Base-by-base conservation (phyloP, 2,113 vertebrate genomes). In the Asarcornis scutulata region DNA sequence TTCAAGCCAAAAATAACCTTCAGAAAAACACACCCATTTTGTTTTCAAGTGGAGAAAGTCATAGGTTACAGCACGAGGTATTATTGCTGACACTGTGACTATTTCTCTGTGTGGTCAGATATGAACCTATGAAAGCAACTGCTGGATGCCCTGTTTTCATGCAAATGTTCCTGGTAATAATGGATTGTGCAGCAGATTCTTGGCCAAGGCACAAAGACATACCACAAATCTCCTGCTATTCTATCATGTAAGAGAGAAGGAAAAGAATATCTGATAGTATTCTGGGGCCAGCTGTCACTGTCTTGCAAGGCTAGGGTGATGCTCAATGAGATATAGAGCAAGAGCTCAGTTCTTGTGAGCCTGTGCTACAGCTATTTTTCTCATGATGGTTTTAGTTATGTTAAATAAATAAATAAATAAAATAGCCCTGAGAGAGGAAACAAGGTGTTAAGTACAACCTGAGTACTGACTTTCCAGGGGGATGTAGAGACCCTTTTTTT, bases 271-370 rank as follows among this genome's bases (percentile, higher is more conserved):
- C 67, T 0, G 0, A 8, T 32, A 17, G 16, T 17, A 72, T 80
- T 86, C n/a, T 52, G 56, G 64, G 60, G 26, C 29, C 7, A 14
- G 67, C 56, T 86, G 38, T 56, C 4, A 0, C n/a, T 90, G 11
- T 55, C 0, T 0, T 31, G 21, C 0, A 2, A 91, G n/a, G 1
- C 17, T 91, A 82, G 53, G 62, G 38, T 68, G 77, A 29, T 40
- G 32, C 23, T 66, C 23, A 82, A 8, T 71, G 46, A 84, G 48
- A 36, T 48, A 26, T 0, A 9, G 55, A 80, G 16, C 17, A 81
- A 74, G 55, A 77, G 2, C 17, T 74, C 6, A 2, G 20, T 52
- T 80, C 29, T 72, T 78, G 13, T 38, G 26, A 38, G 34, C 17
- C 6, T 27, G 38, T 38, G 36, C 9, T 71, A 6, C 5, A 50